Percentiles rank a stretch among this genome's conserved stretches.
phyloP scores from a whole-genome alignment of 2,888 invertebrate genomes.

The Brachyptera risi region DNA sequence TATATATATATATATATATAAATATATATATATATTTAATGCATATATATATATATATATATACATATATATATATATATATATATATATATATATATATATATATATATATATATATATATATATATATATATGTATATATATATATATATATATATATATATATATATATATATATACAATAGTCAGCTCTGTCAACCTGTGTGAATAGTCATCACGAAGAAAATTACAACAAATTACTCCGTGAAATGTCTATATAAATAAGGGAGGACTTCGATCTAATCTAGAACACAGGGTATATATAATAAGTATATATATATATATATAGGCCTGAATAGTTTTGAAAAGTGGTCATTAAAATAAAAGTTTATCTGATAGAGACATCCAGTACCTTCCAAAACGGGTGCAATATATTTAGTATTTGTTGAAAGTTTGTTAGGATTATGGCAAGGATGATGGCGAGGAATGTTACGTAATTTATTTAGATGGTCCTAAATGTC shows the following conservation, averaged over 20 bases:
- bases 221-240: constrained; percentile 17
- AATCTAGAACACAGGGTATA: constrained; percentile 20
- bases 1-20: no score
- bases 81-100: no score
- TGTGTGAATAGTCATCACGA: no score
- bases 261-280: background rate
- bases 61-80: no score
- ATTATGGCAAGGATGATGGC: constrained; percentile 7
- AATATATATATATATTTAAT: no score
- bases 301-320: constrained; percentile 16
- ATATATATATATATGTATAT: no score
- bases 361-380: constrained; percentile 17
- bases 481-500: background rate
- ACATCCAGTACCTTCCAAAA: background rate
- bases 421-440: background rate
- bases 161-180: no score
- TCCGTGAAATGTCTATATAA: constrained; percentile 16
- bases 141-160: no score
- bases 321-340: constrained; percentile 1
- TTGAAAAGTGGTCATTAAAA: constrained; percentile 15
- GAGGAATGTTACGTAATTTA: constrained; percentile 13
- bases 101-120: no score
- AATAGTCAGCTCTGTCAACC: no score
- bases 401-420: background rate
- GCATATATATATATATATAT: no score